These are phyloP conservation scores for Xenopus tropicalis DNA, from an alignment of 2,113 vertebrate genomes.

Conservation along the genomic window UCB_Xtro_10.0 CM004450.2:46538001-46538500, in stretches of 20 bases:
- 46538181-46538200: slow-evolving; percentile 44
- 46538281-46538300: slow-evolving; percentile 60
- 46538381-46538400: slow-evolving; percentile 52
- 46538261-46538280: slow-evolving; percentile 44
- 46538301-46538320: slow-evolving; percentile 54
- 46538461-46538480: slow-evolving; percentile 62
- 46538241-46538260: slow-evolving; percentile 50
- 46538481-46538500: slow-evolving; percentile 35
- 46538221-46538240: slow-evolving; percentile 44
- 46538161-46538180: rapidly evolving
- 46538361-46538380: slow-evolving; percentile 49
- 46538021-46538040: slow-evolving; percentile 48
- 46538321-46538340: slow-evolving; percentile 47
- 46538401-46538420: slow-evolving; percentile 51
- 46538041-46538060: slow-evolving; percentile 36
- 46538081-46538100: slow-evolving; percentile 49
- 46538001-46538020: slow-evolving; percentile 59
- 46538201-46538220: slow-evolving; percentile 30
- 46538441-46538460: slow-evolving; percentile 59
- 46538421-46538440: background rate
- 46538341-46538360: slow-evolving; percentile 27
- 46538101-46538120: slow-evolving; percentile 49
- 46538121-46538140: background rate
- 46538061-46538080: slow-evolving; percentile 49
- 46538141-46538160: slow-evolving; percentile 28